Percentiles rank a stretch among this genome's conserved stretches.
phyloP scores from a whole-genome alignment of 2,113 vertebrate genomes.

The Pyrgilauda ruficollis region DNA sequence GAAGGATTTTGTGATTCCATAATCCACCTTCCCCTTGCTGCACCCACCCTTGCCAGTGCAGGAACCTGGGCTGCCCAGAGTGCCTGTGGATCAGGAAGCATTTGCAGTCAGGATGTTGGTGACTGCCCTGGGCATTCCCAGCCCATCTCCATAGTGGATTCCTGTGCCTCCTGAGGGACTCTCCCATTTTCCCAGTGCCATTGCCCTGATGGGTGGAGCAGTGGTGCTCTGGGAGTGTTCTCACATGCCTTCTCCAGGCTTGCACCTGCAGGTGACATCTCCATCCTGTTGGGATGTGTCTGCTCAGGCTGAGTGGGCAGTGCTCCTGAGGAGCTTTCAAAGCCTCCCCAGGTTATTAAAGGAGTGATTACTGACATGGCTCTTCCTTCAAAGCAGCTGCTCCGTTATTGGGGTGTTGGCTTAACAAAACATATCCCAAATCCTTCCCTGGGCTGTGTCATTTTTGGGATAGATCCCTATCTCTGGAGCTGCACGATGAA shows the following conservation, averaged over 20 bases:
- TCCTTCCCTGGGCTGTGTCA: conserved; percentile 6
- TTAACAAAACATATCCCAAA: conserved; percentile 21
- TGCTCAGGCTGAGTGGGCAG: conserved; percentile 17
- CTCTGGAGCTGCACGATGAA: background rate
- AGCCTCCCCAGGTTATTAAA: background rate
- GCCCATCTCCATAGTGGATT: background rate
- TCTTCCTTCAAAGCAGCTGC: conserved; percentile 37
- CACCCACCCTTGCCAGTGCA: background rate
- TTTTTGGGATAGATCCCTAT: conserved; percentile 25
- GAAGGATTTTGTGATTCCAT: background rate
- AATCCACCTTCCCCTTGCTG: rapidly evolving
- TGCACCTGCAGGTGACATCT: background rate
- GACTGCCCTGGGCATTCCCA: background rate
- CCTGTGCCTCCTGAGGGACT: background rate
- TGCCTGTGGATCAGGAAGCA: background rate
- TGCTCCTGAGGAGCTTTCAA: conserved; percentile 43
- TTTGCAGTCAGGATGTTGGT: background rate
- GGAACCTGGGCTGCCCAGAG: background rate
- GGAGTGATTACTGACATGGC: background rate
- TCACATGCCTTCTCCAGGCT: background rate
- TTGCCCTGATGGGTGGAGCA: background rate
- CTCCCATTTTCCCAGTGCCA: background rate
- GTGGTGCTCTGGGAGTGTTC: background rate
- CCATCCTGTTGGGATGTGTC: conserved; percentile 45
- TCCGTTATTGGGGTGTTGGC: conserved; percentile 39